A percentile compares a stretch with the other conserved stretches of the same genome.
These are phyloP conservation scores for Muscina levida DNA, from an alignment of 2,888 invertebrate genomes.

Conservation along the genomic window DNA sequence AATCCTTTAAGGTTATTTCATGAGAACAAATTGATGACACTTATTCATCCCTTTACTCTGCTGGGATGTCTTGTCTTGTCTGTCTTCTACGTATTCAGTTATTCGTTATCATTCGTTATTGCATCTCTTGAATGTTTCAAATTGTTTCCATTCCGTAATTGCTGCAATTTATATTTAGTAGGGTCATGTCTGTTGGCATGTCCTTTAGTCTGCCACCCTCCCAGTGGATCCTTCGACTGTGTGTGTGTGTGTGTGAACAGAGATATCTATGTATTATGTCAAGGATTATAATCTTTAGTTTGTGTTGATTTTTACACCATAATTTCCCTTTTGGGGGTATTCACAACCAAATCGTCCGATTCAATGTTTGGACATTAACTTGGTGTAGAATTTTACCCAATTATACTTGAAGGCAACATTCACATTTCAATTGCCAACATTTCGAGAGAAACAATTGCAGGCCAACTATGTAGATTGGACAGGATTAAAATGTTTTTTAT, in stretches of 20 bases:
- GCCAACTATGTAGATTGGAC: no score
- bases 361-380: conserved; percentile 22
- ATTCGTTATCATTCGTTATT: conserved; percentile 16
- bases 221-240: background rate
- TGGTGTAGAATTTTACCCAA: conserved; percentile 30
- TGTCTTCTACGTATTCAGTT: conserved; percentile 22
- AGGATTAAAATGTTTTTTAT: no score
- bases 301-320: conserved; percentile 49
- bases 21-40: conserved; percentile 19
- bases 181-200: background rate
- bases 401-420: conserved; percentile 27
- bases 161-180: conserved; percentile 31
- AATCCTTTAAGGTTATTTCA: conserved; percentile 33
- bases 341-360: conserved; percentile 20
- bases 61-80: background rate
- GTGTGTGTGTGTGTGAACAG: background rate
- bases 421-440: conserved; percentile 31
- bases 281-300: conserved; percentile 36
- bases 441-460: background rate
- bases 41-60: conserved; percentile 15
- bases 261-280: background rate
- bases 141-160: conserved; percentile 37
- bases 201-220: background rate
- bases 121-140: conserved; percentile 30
- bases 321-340: conserved; percentile 52